Conservation (phyloP, 2,888 invertebrate species). For the Petrolisthes manimaculis region DNA sequence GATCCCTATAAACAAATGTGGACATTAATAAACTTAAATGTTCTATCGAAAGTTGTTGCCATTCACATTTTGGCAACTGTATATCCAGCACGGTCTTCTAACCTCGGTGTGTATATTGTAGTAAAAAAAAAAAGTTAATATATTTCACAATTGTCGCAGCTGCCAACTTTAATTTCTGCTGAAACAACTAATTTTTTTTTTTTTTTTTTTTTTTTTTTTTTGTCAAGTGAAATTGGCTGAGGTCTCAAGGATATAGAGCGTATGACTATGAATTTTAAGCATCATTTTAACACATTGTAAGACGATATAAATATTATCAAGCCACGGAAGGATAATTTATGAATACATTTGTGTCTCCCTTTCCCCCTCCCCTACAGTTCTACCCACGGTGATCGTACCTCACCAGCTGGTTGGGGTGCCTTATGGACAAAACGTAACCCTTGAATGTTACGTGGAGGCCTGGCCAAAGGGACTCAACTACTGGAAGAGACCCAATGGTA, state of each 20-base stretch:
- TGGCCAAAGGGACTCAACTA: constrained; percentile 64
- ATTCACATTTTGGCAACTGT: too few species aligned
- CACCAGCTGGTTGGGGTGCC: constrained; percentile 63
- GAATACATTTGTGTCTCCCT: background rate
- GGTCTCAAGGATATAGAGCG: too few species aligned
- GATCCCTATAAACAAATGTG: too few species aligned
- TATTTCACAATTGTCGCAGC: background rate
- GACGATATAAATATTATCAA: too few species aligned
- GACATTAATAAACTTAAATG: too few species aligned
- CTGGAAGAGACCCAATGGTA: constrained; percentile 64
- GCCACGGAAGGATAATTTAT: too few species aligned
- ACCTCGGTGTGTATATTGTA: background rate
- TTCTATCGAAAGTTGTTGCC: too few species aligned
- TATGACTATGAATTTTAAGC: too few species aligned
- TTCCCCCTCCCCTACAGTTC: constrained; percentile 35
- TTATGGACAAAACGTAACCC: constrained; percentile 55
- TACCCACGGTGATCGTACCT: constrained; percentile 60
- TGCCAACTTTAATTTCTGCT: background rate
- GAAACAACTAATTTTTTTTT: background rate
- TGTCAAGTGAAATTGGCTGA: too few species aligned
- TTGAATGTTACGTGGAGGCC: constrained; percentile 65
- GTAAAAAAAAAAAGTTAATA: too few species aligned
- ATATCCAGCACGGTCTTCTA: too few species aligned
- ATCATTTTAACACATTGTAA: too few species aligned
- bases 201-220: background rate